Conservation (phyloP, 2,113 vertebrate genomes). For the Carassius gibelio region DNA sequence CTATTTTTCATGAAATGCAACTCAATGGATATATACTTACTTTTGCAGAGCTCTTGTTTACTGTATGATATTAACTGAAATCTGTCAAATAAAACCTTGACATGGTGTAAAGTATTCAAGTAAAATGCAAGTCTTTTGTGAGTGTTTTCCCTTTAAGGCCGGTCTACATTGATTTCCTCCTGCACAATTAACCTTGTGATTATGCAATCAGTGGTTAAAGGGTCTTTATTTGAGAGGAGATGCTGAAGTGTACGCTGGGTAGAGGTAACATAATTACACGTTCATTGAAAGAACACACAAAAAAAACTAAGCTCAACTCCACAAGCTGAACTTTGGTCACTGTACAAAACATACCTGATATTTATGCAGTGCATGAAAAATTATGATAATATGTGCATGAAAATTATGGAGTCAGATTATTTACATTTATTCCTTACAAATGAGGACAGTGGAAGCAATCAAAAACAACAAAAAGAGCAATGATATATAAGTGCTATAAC, state of each 20-base stretch:
- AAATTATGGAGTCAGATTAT: too few species aligned
- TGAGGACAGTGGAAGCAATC: too few species aligned
- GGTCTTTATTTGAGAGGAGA: not conserved
- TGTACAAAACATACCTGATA: not conserved
- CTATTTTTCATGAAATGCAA: conserved; percentile 99
- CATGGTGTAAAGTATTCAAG: conserved; percentile 76
- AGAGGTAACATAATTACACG: not conserved
- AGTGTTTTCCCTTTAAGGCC: not conserved
- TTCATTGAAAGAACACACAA: not conserved
- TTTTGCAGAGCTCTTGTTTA: conserved; percentile 99
- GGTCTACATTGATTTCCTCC: not conserved
- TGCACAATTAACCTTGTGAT: not conserved
- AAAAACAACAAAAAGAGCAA: too few species aligned
- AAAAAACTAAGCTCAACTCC: not conserved
- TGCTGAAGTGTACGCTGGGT: not conserved
- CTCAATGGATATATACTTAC: conserved; percentile 97
- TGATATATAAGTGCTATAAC: too few species aligned
- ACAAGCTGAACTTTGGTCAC: not conserved
- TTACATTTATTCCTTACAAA: too few species aligned
- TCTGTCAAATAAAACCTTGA: conserved; percentile 98
- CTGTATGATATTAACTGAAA: conserved; percentile 98
- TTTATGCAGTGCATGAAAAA: not conserved
- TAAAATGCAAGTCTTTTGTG: conserved; percentile 19
- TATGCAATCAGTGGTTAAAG: not conserved
- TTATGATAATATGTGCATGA: not conserved